Evolutionary conservation across 1,140 invertebrate genomes (phyloP).

Genomic region (Trinorchestia longiramus): DNA sequence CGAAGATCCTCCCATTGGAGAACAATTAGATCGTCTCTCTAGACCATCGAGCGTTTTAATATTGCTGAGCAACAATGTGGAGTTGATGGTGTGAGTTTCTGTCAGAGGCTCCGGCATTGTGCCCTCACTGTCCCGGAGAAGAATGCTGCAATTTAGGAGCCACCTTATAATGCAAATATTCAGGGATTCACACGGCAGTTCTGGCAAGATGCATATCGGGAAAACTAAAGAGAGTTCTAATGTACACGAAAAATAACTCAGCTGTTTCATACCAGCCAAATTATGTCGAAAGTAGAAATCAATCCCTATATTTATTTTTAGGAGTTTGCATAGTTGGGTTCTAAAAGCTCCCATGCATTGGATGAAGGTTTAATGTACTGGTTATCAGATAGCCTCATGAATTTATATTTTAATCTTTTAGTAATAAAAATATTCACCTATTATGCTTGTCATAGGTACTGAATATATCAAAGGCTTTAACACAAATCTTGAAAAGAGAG

Average conservation of each 20-base stretch:
- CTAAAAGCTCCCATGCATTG: no score
- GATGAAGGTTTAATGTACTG: no score
- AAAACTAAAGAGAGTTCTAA: not conserved
- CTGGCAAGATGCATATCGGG: not conserved
- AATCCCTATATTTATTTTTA: not conserved
- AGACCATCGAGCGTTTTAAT: constrained; percentile 45
- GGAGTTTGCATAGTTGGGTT: no score
- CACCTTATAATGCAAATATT: constrained; percentile 51
- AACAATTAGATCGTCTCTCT: constrained; percentile 48
- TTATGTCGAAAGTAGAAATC: not conserved
- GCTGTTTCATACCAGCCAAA: not conserved
- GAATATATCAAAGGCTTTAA: no score
- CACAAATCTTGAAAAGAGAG: no score
- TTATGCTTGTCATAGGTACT: no score
- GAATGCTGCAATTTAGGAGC: constrained; percentile 51
- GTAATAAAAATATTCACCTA: no score
- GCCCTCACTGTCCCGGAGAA: constrained; percentile 6
- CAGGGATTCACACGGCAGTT: not conserved
- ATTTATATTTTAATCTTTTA: no score
- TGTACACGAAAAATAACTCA: not conserved
- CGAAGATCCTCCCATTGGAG: constrained; percentile 35
- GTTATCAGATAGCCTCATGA: no score
- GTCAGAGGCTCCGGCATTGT: constrained; percentile 39
- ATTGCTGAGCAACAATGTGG: constrained; percentile 46
- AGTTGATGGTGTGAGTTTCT: constrained; percentile 52